Evolutionary conservation across 30 jellyfish, hydroid and myxozoan species (phyloP).

Genomic region (Hydractinia symbiolongicarpus): DNA sequence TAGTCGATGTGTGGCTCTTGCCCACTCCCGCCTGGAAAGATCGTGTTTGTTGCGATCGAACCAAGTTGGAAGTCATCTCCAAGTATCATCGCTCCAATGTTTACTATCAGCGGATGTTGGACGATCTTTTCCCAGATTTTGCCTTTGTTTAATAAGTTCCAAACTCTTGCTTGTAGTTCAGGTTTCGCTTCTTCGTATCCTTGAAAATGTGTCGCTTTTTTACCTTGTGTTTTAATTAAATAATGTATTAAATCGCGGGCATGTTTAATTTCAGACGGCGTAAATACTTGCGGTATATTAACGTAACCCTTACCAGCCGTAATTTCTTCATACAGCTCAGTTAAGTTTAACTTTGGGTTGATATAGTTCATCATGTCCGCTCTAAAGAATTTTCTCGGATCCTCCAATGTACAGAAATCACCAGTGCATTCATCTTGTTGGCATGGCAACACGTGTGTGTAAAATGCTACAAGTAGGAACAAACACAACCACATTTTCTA

Average conservation of each 20-base stretch:
- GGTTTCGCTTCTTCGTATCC: constrained; percentile 13
- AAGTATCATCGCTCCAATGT: neutral
- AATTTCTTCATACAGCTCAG: neutral
- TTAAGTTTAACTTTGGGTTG: neutral
- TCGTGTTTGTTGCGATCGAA: constrained; percentile 21
- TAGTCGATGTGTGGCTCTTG: constrained; percentile 24
- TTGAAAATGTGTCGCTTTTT: constrained; percentile 19
- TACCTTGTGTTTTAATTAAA: neutral
- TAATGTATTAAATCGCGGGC: constrained; percentile 17
- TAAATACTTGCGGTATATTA: constrained; percentile 3
- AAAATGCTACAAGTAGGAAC: too few species aligned
- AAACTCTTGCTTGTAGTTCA: constrained; percentile 16
- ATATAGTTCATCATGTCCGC: neutral
- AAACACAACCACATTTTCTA: too few species aligned
- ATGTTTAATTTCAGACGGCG: constrained; percentile 8
- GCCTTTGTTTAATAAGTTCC: constrained; percentile 15
- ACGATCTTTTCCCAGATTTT: constrained; percentile 16
- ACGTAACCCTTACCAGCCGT: constrained; percentile 23
- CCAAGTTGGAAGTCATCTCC: constrained; percentile 27
- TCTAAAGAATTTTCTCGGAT: too few species aligned
- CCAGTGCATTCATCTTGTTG: too few species aligned
- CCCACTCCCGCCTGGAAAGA: constrained; percentile 27
- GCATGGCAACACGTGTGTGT: too few species aligned
- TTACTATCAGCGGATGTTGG: constrained; percentile 12
- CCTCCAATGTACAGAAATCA: too few species aligned